phyloP scores from a whole-genome alignment of 1,140 invertebrate genomes.

The Hesperophylax magnus region DNA sequence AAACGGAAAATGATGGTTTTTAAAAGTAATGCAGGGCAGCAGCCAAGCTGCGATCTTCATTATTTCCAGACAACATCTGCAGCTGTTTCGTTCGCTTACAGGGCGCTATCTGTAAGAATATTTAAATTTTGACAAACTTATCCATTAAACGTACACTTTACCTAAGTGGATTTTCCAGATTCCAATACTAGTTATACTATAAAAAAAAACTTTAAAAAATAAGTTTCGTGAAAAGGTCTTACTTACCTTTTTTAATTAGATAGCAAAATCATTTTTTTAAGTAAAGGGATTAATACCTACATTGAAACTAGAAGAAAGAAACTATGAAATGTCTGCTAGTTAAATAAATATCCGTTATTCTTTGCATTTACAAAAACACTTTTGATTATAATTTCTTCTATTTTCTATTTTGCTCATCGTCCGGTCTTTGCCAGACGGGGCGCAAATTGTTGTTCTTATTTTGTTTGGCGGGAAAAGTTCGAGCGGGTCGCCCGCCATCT shows the following conservation, averaged over 20 bases:
- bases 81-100: neutral
- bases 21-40: neutral
- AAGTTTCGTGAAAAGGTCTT: too few relatives aligned
- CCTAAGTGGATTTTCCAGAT: neutral
- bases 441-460: conserved; percentile 25
- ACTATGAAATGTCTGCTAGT: too few relatives aligned
- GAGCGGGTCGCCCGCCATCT: neutral
- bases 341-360: too few relatives aligned
- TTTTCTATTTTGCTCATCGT: neutral
- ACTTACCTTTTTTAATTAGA: too few relatives aligned
- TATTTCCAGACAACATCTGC: conserved; percentile 16
- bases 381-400: too few relatives aligned
- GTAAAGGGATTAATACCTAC: too few relatives aligned
- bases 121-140: conserved; percentile 56
- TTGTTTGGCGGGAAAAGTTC: conserved; percentile 28
- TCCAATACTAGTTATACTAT: too few relatives aligned
- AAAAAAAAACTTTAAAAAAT: too few relatives aligned
- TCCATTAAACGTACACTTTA: conserved; percentile 45
- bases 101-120: conserved; percentile 45
- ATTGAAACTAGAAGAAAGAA: too few relatives aligned
- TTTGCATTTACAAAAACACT: too few relatives aligned
- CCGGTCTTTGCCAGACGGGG: neutral
- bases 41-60: conserved; percentile 15
- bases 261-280: too few relatives aligned
- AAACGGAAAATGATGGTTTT: neutral